phyloP scores from a whole-genome alignment of 2,113 vertebrate species.

The Oenanthe oenanthe region DNA sequence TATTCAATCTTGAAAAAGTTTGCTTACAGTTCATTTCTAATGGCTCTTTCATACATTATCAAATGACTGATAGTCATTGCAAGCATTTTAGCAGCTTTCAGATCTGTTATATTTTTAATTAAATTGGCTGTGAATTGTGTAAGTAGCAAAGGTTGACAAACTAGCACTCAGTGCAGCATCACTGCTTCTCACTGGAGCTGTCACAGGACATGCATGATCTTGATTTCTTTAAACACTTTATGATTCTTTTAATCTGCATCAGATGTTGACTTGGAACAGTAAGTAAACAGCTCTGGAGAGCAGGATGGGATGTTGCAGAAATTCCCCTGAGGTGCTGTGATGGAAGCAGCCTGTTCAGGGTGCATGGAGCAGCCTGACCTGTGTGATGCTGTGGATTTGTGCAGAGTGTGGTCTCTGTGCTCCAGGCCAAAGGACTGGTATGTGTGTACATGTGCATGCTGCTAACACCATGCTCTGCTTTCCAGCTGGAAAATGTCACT shows the following conservation, averaged over 20 bases:
- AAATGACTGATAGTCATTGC: slow-evolving; percentile 73
- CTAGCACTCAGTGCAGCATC: slow-evolving; percentile 20
- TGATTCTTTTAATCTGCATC: slow-evolving; percentile 39
- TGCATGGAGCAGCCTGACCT: background rate
- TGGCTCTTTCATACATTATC: slow-evolving; percentile 66
- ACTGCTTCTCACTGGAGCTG: slow-evolving; percentile 45
- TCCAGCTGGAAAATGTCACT: background rate
- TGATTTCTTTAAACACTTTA: slow-evolving; percentile 63
- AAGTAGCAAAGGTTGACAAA: slow-evolving; percentile 76
- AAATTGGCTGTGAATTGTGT: slow-evolving; percentile 77
- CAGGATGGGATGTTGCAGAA: background rate
- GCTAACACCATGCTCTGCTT: background rate
- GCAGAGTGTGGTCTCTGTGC: background rate
- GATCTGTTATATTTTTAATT: slow-evolving; percentile 80
- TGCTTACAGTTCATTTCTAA: slow-evolving; percentile 59
- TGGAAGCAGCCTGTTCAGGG: background rate
- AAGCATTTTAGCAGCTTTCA: slow-evolving; percentile 72
- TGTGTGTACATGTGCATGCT: background rate
- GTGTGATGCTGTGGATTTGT: background rate
- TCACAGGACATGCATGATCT: slow-evolving; percentile 48
- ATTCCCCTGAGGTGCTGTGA: background rate
- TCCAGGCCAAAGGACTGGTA: background rate
- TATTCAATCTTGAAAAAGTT: slow-evolving; percentile 61
- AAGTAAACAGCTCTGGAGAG: slow-evolving; percentile 6
- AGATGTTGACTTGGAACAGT: slow-evolving; percentile 36